phyloP scores from a whole-genome alignment of 2,888 invertebrate genomes.

The Epistrophe grossulariae region DNA sequence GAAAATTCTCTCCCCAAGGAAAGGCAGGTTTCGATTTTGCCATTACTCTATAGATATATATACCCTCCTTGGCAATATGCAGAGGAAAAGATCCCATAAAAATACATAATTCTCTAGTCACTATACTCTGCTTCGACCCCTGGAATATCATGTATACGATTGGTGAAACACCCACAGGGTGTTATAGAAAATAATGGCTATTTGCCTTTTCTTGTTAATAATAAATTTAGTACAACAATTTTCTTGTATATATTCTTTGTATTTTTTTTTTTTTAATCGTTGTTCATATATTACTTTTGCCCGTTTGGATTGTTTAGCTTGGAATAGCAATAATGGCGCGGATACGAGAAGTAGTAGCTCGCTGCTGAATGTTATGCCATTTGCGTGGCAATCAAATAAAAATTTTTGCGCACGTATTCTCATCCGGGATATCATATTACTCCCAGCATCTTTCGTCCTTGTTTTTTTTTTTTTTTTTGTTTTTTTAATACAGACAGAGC shows the following conservation, averaged over 20 bases:
- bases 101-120: slow-evolving; percentile 65
- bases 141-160: slow-evolving; percentile 17
- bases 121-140: slow-evolving; percentile 24
- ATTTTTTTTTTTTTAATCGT: not conserved
- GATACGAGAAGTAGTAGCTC: slow-evolving; percentile 8
- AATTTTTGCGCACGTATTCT: slow-evolving; percentile 70
- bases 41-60: not conserved
- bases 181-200: slow-evolving; percentile 72
- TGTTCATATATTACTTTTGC: slow-evolving; percentile 16
- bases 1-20: slow-evolving; percentile 1
- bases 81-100: slow-evolving; percentile 62
- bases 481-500: slow-evolving; percentile 31
- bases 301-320: slow-evolving; percentile 15
- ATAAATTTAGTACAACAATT: slow-evolving; percentile 70
- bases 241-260: slow-evolving; percentile 32
- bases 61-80: slow-evolving; percentile 45
- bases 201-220: slow-evolving; percentile 69
- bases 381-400: slow-evolving; percentile 75
- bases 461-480: not conserved
- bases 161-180: slow-evolving; percentile 67
- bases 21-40: slow-evolving; percentile 42
- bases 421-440: slow-evolving; percentile 56
- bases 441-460: slow-evolving; percentile 4
- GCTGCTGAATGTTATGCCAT: slow-evolving; percentile 61
- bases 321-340: slow-evolving; percentile 26